Evolutionary conservation across 2,888 invertebrate genomes (phyloP), one percentile per base, ranked within the genome.

Genomic region (Troides aeacus): DNA sequence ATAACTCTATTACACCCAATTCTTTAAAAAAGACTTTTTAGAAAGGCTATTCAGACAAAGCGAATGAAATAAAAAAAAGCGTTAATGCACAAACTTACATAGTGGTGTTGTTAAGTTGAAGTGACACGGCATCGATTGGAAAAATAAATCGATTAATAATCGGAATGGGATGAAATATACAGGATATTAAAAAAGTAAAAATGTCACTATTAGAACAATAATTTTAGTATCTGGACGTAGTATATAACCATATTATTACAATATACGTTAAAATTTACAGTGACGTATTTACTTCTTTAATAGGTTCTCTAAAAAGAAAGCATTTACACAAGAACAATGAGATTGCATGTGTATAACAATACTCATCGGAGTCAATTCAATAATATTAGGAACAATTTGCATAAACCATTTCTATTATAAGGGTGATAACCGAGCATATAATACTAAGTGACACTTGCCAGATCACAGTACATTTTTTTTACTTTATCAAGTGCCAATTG

Each of bases 71-170:
- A 53, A 60, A 50, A 39, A 24, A 57, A 69, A 69, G 69, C 69
- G 62, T 62, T 66, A 69, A 66, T 62, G 65, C 57, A 62, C 50
- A 69, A 58, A 66, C 58, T 63, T 63, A 62, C 57, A 60, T 24
- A 56, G 66, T 70, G 70, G 66, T 70, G 70, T 62, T 60, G 60
- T 64, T 64, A 64, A 50, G 12, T 50, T 21, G 53, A 24, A 59
- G 59, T 62, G 62, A 62, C 64, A 65, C 62, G 50, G 58, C 56
- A 67, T 67, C 24, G 50, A 57, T 60, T 58, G 58, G 30, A 58
- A 36, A 68, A 50, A 53, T 53, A 60, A 60, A 50, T 60, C n/a
- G 59, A 59, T 60, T 56, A 67, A 56, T 30, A 21, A 24, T 50
- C 30, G 39, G n/a, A 1, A 53, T 62, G 58, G 15, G 30, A 64